These are phyloP conservation scores for Rhopalosiphum nymphaeae DNA, from an alignment of 2,888 invertebrate species.

Conservation along the genomic window DNA sequence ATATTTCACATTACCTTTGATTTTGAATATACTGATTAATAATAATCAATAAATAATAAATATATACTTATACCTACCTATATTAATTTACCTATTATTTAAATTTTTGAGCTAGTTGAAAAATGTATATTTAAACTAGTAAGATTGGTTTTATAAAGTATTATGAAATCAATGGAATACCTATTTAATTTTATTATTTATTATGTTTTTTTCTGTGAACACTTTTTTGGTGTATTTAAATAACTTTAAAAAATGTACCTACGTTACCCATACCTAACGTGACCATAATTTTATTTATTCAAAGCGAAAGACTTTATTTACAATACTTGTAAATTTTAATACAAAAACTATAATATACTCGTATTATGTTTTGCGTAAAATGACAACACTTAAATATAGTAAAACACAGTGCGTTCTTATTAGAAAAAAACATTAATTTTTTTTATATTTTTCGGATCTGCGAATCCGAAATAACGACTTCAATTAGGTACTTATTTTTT, in stretches of 20 bases:
- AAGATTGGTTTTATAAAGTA: background rate
- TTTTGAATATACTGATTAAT: no score
- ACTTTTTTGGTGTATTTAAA: background rate
- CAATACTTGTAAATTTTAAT: no score
- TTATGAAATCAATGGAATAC: background rate
- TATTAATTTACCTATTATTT: background rate
- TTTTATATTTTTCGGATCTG: no score
- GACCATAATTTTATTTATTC: no score
- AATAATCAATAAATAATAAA: background rate
- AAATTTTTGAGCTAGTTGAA: background rate
- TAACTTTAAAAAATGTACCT: background rate
- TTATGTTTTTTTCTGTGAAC: background rate
- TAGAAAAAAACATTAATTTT: no score
- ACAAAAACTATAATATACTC: no score
- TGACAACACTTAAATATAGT: no score
- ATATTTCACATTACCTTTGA: background rate
- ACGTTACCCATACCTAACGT: background rate
- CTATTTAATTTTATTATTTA: background rate
- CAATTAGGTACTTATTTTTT: no score
- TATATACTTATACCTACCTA: background rate
- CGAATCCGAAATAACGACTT: no score
- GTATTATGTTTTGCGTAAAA: no score
- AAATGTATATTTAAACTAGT: background rate
- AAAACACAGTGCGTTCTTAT: no score
- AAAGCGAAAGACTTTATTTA: no score